Base-by-base conservation (phyloP, 2,113 vertebrate genomes). In the Apteryx owenii region DNA sequence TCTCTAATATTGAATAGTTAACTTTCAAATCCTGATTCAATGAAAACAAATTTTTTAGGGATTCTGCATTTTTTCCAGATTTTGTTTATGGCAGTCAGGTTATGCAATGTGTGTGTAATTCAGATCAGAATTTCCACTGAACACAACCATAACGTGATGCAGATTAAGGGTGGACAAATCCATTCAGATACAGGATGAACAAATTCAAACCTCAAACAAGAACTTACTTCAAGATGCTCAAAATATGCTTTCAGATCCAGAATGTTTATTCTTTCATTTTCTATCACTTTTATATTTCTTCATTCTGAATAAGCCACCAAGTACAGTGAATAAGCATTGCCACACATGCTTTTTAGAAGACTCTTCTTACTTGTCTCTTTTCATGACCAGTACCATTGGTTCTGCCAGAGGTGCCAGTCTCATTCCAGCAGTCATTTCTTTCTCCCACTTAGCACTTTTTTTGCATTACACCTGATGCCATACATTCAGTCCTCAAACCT, bases 71-170 rank as follows among this genome's bases (percentile, higher is more conserved):
- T 90, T 94, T 93, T 50, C 42, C 80, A 84, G 65, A 60, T 12
- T 89, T 81, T 88, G 22, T 84, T 93, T 91, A 94, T 21, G 75
- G 31, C 75, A 90, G 71, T 78, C 71, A 79, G 38, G 23, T 77
- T 95, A 83, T 85, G 76, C 50, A 94, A 82, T 68, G 62, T 19
- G 50, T 61, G 44, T 81, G 26, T 79, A 86, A 85, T 73, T 83
- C 73, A 95, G n/a, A 88, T 91, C 68, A 95, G 51, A 96, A 95
- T 93, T 95, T 96, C 85, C 88, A 83, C 29, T 61, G 81, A 61
- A 83, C 53, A 81, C n/a, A 90, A 91, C n/a, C 40, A 85, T 60
- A 95, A 91, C 79, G 86, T 76, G 91, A 97, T 82, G 62, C 26
- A 95, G 94, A 96, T 95, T 89, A 96, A 82, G 51, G 38, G 60